Percentiles rank a stretch among this genome's conserved stretches.
These are phyloP conservation scores for Dromococcyx pavoninus DNA, from an alignment of 2,797 vertebrate genomes.

Conservation along the genomic window DNA sequence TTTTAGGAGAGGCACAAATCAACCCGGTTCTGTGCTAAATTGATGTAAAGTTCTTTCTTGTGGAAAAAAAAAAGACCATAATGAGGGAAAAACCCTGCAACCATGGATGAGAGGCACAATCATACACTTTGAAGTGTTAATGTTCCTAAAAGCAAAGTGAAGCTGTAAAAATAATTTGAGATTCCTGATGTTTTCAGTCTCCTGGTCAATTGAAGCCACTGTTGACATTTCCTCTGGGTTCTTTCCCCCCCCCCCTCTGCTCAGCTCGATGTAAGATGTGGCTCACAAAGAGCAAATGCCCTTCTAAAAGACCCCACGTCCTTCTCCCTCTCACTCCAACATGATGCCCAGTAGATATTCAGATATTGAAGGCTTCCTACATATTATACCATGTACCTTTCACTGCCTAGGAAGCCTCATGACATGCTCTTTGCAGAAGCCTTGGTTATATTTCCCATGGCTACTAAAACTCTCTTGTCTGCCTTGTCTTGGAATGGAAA, in stretches of 20 bases:
- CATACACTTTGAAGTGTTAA: conserved; percentile 50
- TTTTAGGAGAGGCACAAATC: neutral
- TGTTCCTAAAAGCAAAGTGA: conserved; percentile 53
- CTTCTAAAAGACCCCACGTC: conserved; percentile 39
- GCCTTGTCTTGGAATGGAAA: conserved; percentile 12
- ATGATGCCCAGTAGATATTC: neutral
- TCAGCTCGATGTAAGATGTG: conserved; percentile 37
- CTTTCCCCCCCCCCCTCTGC: neutral
- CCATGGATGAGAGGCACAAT: neutral
- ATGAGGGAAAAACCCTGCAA: conserved; percentile 1
- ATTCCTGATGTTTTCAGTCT: neutral
- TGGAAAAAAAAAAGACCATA: neutral
- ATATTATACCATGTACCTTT: conserved; percentile 4
- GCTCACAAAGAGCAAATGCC: conserved; percentile 40
- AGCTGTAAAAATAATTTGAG: conserved; percentile 15
- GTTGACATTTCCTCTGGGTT: conserved; percentile 61
- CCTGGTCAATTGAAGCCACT: conserved; percentile 54
- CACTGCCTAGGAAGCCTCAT: conserved; percentile 7
- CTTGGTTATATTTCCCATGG: neutral
- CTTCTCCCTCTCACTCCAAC: neutral
- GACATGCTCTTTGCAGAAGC: neutral
- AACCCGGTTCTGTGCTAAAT: neutral
- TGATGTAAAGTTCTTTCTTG: conserved; percentile 15
- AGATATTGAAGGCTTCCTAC: conserved; percentile 38
- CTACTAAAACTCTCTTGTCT: conserved; percentile 19